Conservation (phyloP, 2,888 invertebrate genomes). For the Gibbula magus region DNA sequence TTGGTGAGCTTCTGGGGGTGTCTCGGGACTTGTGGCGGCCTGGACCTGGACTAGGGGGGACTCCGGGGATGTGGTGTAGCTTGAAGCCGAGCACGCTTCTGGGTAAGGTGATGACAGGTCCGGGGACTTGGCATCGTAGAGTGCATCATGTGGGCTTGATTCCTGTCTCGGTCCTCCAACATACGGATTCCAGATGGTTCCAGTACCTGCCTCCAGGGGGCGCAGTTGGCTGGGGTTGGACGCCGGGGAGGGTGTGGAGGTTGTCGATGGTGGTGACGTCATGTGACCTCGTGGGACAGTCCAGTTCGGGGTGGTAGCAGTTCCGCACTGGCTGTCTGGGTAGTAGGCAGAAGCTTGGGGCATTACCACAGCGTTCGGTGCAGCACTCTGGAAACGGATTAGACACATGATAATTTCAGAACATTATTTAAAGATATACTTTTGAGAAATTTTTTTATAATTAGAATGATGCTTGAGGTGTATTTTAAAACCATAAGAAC, state of each 20-base stretch:
- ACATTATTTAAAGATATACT: no score
- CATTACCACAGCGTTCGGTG: slow-evolving; percentile 23
- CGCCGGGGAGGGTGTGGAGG: slow-evolving; percentile 19
- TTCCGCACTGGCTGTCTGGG: not conserved
- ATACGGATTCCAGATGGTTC: slow-evolving; percentile 30
- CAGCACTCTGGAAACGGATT: not conserved
- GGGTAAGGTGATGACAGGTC: slow-evolving; percentile 19
- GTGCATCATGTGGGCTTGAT: not conserved
- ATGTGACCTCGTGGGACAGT: not conserved
- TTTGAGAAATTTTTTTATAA: no score
- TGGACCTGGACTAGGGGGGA: not conserved
- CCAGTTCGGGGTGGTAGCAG: slow-evolving; percentile 9
- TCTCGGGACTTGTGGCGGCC: not conserved
- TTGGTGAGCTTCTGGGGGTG: slow-evolving; percentile 19
- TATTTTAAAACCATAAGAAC: no score
- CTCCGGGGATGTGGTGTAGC: slow-evolving; percentile 10
- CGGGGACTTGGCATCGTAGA: slow-evolving; percentile 23
- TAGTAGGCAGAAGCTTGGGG: not conserved
- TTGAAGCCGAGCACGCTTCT: not conserved
- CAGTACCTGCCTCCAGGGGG: not conserved
- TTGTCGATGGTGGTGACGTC: not conserved
- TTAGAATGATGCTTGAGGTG: no score
- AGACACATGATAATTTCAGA: no score
- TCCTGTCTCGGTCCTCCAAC: not conserved
- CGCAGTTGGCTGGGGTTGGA: not conserved